Evolutionary conservation across 2,888 invertebrate species (phyloP), one percentile per base, ranked within the genome.

Genomic region (Caenorhabditis sp.): DNA sequence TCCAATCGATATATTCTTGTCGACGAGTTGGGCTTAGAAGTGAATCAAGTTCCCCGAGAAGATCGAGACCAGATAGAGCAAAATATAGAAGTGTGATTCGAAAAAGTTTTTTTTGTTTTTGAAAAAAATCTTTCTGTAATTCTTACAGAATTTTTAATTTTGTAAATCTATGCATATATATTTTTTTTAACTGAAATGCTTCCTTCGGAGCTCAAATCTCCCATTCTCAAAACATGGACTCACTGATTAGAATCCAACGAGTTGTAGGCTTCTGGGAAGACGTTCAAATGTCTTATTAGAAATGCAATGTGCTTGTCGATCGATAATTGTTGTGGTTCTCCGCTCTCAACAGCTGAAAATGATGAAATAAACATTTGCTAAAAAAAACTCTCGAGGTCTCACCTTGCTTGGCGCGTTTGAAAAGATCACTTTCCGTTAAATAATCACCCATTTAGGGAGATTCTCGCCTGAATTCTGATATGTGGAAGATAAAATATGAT

Each of bases 31-130:
- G 74, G 4, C 92, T 90, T 59, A 95, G 89, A 63, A 91, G 89
- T 43, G 50, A 58, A 81, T 93, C 91, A 70, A 95, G 89, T n/a
- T 92, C 91, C 79, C 93, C 92, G 4, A 97, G 90, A 25, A 97
- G 90, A 90, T 97, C 97, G 80, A 97, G 89, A 4, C 95, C 95
- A 43, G 95, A 93, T 64, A 97, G 91, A n/a, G 94, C 92, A 90
- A 96, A 97, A 89, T 94, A 96, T 36, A 86, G 75, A 7, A 84
- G 57, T 0, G 86, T 86, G 31, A 81, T 72, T 61, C 84, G 85
- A 65, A 21, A 27, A 56, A 26, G 10, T 12, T 53, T 14, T 58
- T 27, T 25, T n/a, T 26, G 5, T 36, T 36, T 36, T 36, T 36
- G 7, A 36, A 5, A 10, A 36, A 36, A 36, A 8, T 8, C 10